Evolutionary conservation across 1,140 invertebrate species (phyloP), one percentile per base, ranked within the genome.

Genomic region (Teleopsis dalmanni): DNA sequence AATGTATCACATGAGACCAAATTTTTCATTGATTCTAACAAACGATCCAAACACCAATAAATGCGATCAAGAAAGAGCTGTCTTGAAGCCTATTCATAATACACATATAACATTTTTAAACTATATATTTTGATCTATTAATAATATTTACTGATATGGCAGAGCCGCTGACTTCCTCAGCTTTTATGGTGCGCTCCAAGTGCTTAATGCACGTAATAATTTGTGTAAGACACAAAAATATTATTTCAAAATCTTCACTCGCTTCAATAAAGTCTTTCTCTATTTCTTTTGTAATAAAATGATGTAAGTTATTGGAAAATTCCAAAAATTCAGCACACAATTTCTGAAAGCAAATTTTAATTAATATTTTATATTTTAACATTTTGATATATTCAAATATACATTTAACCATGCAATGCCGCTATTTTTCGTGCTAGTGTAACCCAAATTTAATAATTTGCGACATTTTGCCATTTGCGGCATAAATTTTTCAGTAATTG

Each of bases 1-100:
- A 18, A 35, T 26, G 13, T 10, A 0, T 25, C 40, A n/a, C 38
- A 7, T 25, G 38, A 38, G 36, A 11, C 6, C 36, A 58, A 25
- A 16, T 46, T 42, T 11, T 36, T 48, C 1, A 41, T 14, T 14
- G 41, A 19, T 3, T 38, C n/a, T 57, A 54, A 46, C 6, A 65
- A 47, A 4, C 59, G 55, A 27, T 57, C 52, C 0, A 69, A 48
- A 31, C 65, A 69, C 47, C 57, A 60, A 1, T 45, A 37, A 16
- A 66, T 65, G 13, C 65, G 62, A 31, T 69, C 65, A 11, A 59
- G 22, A 16, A 69, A 69, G 33, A 66, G 59, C 4, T 57, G 45
- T 34, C 61, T 55, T 4, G 62, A 57, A 18, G 52, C 55, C 65
- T 68, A n/a, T 13, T 6, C 16, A 13, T 16, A 35, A 37, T 13